Evolutionary conservation across 2,888 invertebrate genomes (phyloP), one percentile per base, ranked within the genome.

Genomic region (Diplazon laetatorius): DNA sequence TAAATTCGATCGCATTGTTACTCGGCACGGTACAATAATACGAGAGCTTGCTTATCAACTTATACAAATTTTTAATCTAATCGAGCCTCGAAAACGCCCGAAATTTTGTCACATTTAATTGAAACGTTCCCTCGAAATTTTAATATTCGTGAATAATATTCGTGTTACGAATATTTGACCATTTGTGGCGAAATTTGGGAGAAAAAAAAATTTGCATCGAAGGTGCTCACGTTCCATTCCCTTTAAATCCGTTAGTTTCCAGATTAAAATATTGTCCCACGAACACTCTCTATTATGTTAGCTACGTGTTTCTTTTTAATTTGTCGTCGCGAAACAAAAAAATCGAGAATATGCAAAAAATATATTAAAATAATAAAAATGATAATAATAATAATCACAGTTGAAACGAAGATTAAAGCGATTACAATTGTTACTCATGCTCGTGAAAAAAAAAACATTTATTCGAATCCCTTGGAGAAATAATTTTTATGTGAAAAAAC

Each of bases 201-300:
- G n/a, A n/a, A n/a, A n/a, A 14, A 57, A 37, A 18, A 16, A 25
- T 6, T 14, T 16, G 30, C n/a, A 14, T 55, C 62, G n/a, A 35
- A 39, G 37, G 12, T 59, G 44, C 57, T 46, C 50, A 71, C 62
- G 66, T 75, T 66, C 68, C 62, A 71, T 75, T 60, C 68, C 75
- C 75, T 78, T 75, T 57, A 78, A 63, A 30, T 78, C 6, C 9
- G 30, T 78, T 66, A 16, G 50, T 78, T 75, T 78, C 75, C 75
- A 75, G 75, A 72, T 55, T 50, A 35, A 55, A 65, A 50, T 42
- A 16, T 25, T 39, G 37, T 16, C 30, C n/a, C 62, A 39, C 18
- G 25, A 69, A 69, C 42, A 78, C 78, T 78, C 78, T 78, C 78
- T 75, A 78, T 42, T 78, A 75, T 68, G 55, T 75, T 72, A 50